These are phyloP conservation scores for Furcula furcula DNA, from an alignment of 2,888 invertebrate species.

Conservation along the genomic window DNA sequence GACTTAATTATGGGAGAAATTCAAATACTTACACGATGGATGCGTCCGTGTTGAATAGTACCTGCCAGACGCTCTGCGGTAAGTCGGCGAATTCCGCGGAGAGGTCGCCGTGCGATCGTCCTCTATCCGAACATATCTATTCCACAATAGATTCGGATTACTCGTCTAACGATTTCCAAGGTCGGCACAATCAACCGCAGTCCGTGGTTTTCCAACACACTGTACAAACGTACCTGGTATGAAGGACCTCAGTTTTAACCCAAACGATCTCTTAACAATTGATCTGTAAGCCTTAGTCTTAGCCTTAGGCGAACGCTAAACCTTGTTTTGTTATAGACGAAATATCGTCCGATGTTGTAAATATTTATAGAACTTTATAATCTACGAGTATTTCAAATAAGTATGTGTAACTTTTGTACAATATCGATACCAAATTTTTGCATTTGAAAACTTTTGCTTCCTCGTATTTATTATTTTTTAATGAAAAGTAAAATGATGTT, in stretches of 20 bases:
- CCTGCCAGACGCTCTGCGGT: constrained; percentile 82
- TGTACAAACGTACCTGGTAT: constrained; percentile 77
- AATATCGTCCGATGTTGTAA: constrained; percentile 65
- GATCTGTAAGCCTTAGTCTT: constrained; percentile 55
- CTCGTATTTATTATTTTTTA: constrained; percentile 74
- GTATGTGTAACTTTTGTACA: constrained; percentile 74
- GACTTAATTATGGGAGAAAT: constrained; percentile 87
- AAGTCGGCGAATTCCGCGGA: constrained; percentile 78
- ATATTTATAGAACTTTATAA: constrained; percentile 62
- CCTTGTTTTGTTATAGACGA: constrained; percentile 62
- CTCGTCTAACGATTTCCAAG: constrained; percentile 83
- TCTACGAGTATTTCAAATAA: constrained; percentile 44
- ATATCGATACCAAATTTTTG: constrained; percentile 79
- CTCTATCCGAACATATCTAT: constrained; percentile 93
- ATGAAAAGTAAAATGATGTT: constrained; percentile 53
- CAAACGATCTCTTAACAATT: constrained; percentile 64
- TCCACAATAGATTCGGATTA: constrained; percentile 95
- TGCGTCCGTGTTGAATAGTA: constrained; percentile 82
- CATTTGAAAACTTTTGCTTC: constrained; percentile 74
- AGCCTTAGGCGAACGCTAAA: constrained; percentile 59
- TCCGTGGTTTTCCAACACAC: constrained; percentile 75
- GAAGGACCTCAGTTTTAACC: constrained; percentile 41
- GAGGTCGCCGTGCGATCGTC: constrained; percentile 85
- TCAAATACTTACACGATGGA: constrained; percentile 94
- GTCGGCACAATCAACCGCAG: constrained; percentile 66